Evolutionary conservation across 2,797 vertebrate genomes (phyloP), one percentile per base, ranked within the genome.

Genomic region (Knipowitschia caucasica): DNA sequence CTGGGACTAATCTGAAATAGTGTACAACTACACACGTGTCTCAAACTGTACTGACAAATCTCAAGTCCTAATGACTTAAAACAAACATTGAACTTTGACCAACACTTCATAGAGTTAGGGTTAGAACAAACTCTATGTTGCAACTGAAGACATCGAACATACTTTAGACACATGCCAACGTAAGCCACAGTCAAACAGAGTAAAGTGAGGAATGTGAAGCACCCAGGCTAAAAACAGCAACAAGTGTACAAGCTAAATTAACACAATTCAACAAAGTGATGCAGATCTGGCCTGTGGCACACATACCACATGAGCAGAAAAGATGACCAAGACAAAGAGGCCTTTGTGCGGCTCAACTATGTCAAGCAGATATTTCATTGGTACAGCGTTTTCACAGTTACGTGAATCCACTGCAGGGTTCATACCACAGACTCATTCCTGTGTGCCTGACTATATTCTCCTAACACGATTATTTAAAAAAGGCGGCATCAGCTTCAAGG

Each of bases 1-100:
- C 77, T 86, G 82, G 75, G 84, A 81, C 69, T 74, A 77, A 82
- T 86, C 68, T 68, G 42, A 61, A 68, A 43, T 46, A 50, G 39
- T 35, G 35, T 43, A 38, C 20, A 64, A 20, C 40, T 10, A 25
- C 67, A 31, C 50, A 53, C 23, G 55, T 56, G 55, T 43, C 44
- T 57, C 47, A 25, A 47, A 29, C 7, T 15, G 43, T 27, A 47
- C 44, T 7, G 5, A 49, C 34, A 20, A 25, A 43, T 26, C 14
- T 24, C 15, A 17, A 33, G 5, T 38, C 4, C 34, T 38, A 17
- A 51, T 35, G 8, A 51, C 49, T 36, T 51, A 11, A 50, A 34
- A 50, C 6, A 35, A 27, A 18, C 34, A 18, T 27, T 52, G 15
- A 34, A 52, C 27, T 24, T 46, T 18, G 14, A 26, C 21, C 49